phyloP scores from a whole-genome alignment of 2,113 vertebrate species.

The Perca schrenkii region DNA sequence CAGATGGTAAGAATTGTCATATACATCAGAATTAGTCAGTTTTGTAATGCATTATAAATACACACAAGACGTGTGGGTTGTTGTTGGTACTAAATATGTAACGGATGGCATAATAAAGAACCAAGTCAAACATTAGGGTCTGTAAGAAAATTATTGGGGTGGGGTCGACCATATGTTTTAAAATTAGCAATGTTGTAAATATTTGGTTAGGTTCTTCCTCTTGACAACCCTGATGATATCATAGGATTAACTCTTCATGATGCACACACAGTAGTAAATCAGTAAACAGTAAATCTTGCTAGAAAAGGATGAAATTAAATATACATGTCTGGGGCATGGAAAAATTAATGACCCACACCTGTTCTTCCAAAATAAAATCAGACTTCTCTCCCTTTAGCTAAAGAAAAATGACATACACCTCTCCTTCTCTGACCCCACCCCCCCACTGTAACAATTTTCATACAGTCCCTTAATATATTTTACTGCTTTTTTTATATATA shows the following conservation, averaged over 20 bases:
- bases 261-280: neutral
- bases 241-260: neutral
- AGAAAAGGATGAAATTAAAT: neutral
- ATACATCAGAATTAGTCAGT: neutral
- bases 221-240: neutral
- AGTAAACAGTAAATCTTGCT: neutral
- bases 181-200: neutral
- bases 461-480: neutral
- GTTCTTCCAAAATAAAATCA: too few species aligned
- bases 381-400: too few species aligned
- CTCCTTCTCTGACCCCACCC: too few species aligned
- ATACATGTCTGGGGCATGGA: neutral
- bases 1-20: conserved; percentile 88
- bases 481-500: too few species aligned
- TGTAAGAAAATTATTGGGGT: neutral
- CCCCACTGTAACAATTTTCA: neutral
- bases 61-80: neutral
- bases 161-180: neutral
- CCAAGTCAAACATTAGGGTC: neutral
- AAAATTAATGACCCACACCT: too few species aligned
- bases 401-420: too few species aligned
- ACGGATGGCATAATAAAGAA: neutral
- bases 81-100: neutral
- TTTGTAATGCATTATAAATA: conserved; percentile 16
- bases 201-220: neutral